Conservation (phyloP, 2,797 vertebrate species). For the Phaenicophaeus curvirostris region DNA sequence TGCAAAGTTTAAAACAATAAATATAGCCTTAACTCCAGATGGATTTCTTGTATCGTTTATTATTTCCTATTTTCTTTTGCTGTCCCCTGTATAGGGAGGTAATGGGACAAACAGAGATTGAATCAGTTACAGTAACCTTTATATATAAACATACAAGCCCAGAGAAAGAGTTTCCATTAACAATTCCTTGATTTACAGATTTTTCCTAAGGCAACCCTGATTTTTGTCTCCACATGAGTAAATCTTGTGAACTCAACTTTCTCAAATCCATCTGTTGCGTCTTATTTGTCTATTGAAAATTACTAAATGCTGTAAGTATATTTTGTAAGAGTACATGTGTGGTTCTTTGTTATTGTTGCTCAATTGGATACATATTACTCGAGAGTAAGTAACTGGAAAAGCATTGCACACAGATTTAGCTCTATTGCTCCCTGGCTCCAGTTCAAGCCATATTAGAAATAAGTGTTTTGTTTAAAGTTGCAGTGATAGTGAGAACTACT, state of each 20-base stretch:
- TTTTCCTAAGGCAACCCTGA: background rate
- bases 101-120: background rate
- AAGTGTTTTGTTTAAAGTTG: constrained; percentile 44
- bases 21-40: constrained; percentile 53
- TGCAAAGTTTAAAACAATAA: constrained; percentile 72
- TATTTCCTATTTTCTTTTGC: constrained; percentile 3
- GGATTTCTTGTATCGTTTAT: background rate
- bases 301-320: constrained; percentile 35
- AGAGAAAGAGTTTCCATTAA: background rate
- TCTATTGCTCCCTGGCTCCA: constrained; percentile 14
- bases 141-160: constrained; percentile 1
- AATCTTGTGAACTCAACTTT: constrained; percentile 35
- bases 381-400: constrained; percentile 60
- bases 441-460: constrained; percentile 55
- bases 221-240: constrained; percentile 10
- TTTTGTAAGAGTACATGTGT: constrained; percentile 63
- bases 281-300: constrained; percentile 59
- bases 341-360: constrained; percentile 55
- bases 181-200: background rate
- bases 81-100: background rate
- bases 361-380: constrained; percentile 61
- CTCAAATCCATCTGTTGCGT: constrained; percentile 12
- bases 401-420: constrained; percentile 40
- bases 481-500: constrained; percentile 41
- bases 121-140: background rate